Evolutionary conservation across 2,113 vertebrate species (phyloP), one percentile per base, ranked within the genome.

Genomic region (Chlorodrepanis virens): DNA sequence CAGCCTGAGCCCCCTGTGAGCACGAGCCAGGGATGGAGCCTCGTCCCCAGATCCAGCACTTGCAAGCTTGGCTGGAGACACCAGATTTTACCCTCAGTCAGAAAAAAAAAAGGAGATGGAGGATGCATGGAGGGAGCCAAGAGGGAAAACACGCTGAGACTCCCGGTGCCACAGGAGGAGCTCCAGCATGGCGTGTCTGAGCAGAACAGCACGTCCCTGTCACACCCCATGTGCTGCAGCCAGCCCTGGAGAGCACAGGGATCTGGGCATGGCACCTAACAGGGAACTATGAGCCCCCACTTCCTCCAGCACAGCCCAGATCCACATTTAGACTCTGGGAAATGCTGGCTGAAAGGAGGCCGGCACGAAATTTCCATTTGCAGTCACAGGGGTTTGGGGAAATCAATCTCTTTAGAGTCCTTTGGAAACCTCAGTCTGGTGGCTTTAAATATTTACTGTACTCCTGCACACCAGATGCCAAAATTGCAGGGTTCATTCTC

Each of bases 371-470:
- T 60, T 68, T 70, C 74, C 89, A 61, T 85, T 91, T 89, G 74
- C 53, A 87, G 53, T 84, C 40, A 2, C 52, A 42, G 54, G 72
- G 57, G 33, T 19, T n/a, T 85, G 84, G 75, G 39, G 54, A 82
- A 92, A 94, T 85, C 90, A 72, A 65, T 84, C 81, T 87, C 81
- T 87, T 89, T 13, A 64, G 81, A 89, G 81, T 25, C 70, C 87
- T 83, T 85, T 39, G 78, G 78, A 94, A 96, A 88, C 68, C 67
- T 80, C 82, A 13, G 25, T 20, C 65, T 74, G 63, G 70, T 85
- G 75, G 67, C 84, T 94, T 85, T 69, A 69, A 74, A 90, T 91
- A 84, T 94, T 89, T 87, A 65, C 87, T 56, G 85, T 76, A 12
- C 47, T 79, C 57, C 67, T 54, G 91, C 67, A 70, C n/a, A 25